Evolutionary conservation across 2,797 vertebrate genomes (phyloP).

Genomic region (Arctocebus calabarensis): DNA sequence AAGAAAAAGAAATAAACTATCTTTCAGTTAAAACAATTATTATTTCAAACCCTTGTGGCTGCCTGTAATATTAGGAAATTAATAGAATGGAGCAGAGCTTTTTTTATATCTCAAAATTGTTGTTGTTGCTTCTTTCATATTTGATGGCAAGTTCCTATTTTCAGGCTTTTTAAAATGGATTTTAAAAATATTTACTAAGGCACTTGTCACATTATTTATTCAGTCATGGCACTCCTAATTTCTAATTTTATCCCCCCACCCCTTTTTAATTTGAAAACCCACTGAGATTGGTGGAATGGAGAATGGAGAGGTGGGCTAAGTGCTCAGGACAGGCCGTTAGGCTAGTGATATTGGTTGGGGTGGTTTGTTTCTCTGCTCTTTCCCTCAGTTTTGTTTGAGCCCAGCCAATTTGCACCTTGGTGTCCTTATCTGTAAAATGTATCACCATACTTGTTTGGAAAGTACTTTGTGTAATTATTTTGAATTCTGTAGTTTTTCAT

Average conservation of each 20-base stretch:
- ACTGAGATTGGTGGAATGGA: background rate
- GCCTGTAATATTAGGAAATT: background rate
- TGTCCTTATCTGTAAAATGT: conserved; percentile 18
- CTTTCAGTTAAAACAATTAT: background rate
- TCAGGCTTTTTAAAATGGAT: background rate
- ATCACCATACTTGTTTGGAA: conserved; percentile 39
- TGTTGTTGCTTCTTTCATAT: conserved; percentile 2
- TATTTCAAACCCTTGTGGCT: background rate
- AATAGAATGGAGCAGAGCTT: conserved; percentile 13
- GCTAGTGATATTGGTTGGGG: background rate
- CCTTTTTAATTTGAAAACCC: conserved; percentile 37
- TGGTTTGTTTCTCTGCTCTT: background rate
- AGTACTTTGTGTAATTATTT: conserved; percentile 44
- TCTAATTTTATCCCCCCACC: background rate
- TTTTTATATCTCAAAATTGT: background rate
- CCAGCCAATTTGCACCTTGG: background rate
- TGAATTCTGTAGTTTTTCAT: conserved; percentile 62
- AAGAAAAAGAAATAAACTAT: background rate
- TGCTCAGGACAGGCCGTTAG: background rate
- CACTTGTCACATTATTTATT: conserved; percentile 10
- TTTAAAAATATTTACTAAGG: conserved; percentile 42
- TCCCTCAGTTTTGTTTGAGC: background rate
- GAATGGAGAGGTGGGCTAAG: background rate
- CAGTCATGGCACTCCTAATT: background rate
- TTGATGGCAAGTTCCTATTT: background rate